Base-by-base conservation (phyloP, 2,113 vertebrate genomes). In the Tapirus terrestris region DNA sequence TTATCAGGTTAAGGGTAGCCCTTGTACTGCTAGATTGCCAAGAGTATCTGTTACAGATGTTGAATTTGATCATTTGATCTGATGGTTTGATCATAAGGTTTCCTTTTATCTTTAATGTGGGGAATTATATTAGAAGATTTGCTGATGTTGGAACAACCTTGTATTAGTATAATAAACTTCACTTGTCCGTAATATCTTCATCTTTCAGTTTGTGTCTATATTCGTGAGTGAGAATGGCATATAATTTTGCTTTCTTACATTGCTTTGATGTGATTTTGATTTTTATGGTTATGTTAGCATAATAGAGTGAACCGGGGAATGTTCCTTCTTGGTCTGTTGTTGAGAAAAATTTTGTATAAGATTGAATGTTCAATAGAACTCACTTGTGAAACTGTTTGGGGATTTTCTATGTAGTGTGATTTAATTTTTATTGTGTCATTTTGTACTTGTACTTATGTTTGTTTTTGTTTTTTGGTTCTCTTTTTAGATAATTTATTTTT, bases 21-120 rank as follows among this genome's bases (percentile, higher is more conserved):
- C 53, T 29, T 79, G 25, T 60, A 48, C 70, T n/a, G 60, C 43
- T 56, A 56, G 53, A 45, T 70, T 76, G 86, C 68, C 9, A 53
- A 39, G 61, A 68, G 36, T 65, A 8, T 67, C 75, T 76, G 23
- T 73, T 96, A 39, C 87, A 79, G 77, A 96, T 95, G 73, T 58
- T 96, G 89, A 53, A 48, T 85, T 51, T 84, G 92, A 79, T 43
- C 45, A 31, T 91, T 88, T 53, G 60, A 89, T 83, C 58, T 85
- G 51, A n/a, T 85, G 43, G 68, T 73, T 82, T 86, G 93, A 77
- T 96, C 94, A 36, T 56, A 60, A n/a, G 70, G 61, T 86, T 97
- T 89, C 53, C 61, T 95, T 89, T 95, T 86, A 48, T 95, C 61
- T 94, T 92, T 86, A 82, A 81, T 90, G 83, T 85, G 92, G 39